A percentile compares a stretch with the other conserved stretches of the same genome.
These are phyloP conservation scores for Megalops atlanticus DNA, from an alignment of 2,113 vertebrate genomes.

Conservation along the genomic window DNA sequence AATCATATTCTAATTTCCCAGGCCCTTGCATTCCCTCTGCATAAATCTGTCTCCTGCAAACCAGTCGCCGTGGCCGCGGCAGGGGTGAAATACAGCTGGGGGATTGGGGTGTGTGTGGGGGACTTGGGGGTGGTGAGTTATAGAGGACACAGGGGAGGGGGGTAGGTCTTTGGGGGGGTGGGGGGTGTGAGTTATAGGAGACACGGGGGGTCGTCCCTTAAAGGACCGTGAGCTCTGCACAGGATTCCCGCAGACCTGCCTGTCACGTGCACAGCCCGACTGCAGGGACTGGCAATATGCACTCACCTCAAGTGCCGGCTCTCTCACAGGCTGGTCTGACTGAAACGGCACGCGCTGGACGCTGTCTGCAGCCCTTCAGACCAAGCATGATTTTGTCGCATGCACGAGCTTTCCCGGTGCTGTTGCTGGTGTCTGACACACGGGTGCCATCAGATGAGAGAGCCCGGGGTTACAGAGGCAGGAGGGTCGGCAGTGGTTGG, in stretches of 20 bases:
- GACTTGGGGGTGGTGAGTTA: conserved; percentile 34
- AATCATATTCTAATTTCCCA: conserved; percentile 80
- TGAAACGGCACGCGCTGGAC: too few relatives aligned
- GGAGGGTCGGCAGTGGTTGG: too few relatives aligned
- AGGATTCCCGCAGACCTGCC: conserved; percentile 5
- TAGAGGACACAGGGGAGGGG: conserved; percentile 40
- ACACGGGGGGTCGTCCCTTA: conserved; percentile 23
- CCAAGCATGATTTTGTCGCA: too few relatives aligned
- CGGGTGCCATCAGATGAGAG: not conserved
- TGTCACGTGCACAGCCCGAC: too few relatives aligned
- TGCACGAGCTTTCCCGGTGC: not conserved
- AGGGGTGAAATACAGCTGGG: conserved; percentile 49
- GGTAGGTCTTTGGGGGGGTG: not conserved
- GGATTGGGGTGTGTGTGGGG: conserved; percentile 4
- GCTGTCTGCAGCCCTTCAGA: not conserved
- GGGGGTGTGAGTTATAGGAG: conserved; percentile 42
- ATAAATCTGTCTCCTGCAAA: conserved; percentile 66
- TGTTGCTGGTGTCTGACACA: not conserved
- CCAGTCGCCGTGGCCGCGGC: conserved; percentile 51
- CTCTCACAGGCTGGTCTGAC: too few relatives aligned
- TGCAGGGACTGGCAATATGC: too few relatives aligned
- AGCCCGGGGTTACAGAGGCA: too few relatives aligned
- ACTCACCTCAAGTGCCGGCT: too few relatives aligned
- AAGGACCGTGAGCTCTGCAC: conserved; percentile 1
- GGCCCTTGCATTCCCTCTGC: conserved; percentile 36